A percentile compares a stretch with the other conserved stretches of the same genome.
Conservation (phyloP, 2,113 vertebrate genomes). For the Himantopus leucocephalus region DNA sequence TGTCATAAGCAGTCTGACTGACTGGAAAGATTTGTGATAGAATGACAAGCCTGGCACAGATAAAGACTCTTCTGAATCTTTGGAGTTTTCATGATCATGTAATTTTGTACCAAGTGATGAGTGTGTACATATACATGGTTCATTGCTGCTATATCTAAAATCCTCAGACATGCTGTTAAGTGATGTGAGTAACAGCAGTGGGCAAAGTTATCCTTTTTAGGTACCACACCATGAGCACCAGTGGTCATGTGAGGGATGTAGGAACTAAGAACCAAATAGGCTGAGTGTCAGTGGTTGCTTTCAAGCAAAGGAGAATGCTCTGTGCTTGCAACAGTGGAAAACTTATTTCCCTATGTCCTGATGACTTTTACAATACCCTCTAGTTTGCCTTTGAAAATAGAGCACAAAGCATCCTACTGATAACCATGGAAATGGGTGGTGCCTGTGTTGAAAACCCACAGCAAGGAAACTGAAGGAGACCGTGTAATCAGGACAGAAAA, state of each 20-base stretch:
- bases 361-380: neutral
- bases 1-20: neutral
- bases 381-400: neutral
- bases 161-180: fast-evolving
- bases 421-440: neutral
- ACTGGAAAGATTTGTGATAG: neutral
- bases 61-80: neutral
- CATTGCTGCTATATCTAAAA: neutral
- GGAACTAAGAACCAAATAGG: neutral
- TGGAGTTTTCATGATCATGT: neutral
- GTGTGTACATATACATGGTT: fast-evolving
- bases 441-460: neutral
- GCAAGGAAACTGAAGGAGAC: neutral
- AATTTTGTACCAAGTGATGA: neutral
- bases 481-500: neutral
- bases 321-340: neutral
- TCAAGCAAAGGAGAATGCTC: neutral
- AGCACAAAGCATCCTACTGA: neutral
- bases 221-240: neutral
- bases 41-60: neutral
- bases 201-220: too few relatives aligned
- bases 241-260: neutral
- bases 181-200: neutral
- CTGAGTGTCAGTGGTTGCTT: neutral
- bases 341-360: neutral